These are phyloP conservation scores for Micrasema longulum DNA, from an alignment of 1,140 invertebrate genomes.

Conservation along the genomic window DNA sequence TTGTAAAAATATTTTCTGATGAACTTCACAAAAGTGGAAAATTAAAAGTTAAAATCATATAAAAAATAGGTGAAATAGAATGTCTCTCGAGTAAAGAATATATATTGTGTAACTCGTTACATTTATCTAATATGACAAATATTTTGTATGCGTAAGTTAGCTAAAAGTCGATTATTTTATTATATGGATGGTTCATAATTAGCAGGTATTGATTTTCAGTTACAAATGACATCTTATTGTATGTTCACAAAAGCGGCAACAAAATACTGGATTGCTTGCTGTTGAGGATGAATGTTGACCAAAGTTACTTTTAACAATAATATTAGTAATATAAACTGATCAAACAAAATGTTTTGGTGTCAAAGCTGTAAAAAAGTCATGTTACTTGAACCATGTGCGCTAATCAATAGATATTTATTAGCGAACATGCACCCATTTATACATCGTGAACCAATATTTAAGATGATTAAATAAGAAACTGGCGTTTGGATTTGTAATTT, in stretches of 20 bases:
- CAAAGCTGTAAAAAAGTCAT: slow-evolving; percentile 17
- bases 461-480: neutral
- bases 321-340: neutral
- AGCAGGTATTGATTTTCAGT: slow-evolving; percentile 20
- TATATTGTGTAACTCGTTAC: neutral
- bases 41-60: neutral
- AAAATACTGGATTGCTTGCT: slow-evolving; percentile 37
- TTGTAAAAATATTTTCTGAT: slow-evolving; percentile 5
- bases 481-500: too few relatives aligned
- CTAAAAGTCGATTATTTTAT: neutral
- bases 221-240: slow-evolving; percentile 26
- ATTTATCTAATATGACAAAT: slow-evolving; percentile 5
- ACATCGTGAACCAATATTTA: neutral
- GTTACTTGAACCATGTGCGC: slow-evolving; percentile 5
- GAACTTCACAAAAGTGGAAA: slow-evolving; percentile 15
- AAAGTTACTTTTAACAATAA: slow-evolving; percentile 36
- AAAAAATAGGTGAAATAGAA: neutral
- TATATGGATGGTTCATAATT: slow-evolving; percentile 5
- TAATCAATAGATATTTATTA: slow-evolving; percentile 7
- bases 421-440: slow-evolving; percentile 32
- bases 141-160: slow-evolving; percentile 23
- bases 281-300: slow-evolving; percentile 53
- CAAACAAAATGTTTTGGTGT: neutral
- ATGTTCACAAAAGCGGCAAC: slow-evolving; percentile 37
- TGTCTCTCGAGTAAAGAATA: slow-evolving; percentile 5